A percentile compares a stretch with the other conserved stretches of the same genome.
Conservation (phyloP, 2,888 invertebrate genomes). For the Tubulanus polymorphus region DNA sequence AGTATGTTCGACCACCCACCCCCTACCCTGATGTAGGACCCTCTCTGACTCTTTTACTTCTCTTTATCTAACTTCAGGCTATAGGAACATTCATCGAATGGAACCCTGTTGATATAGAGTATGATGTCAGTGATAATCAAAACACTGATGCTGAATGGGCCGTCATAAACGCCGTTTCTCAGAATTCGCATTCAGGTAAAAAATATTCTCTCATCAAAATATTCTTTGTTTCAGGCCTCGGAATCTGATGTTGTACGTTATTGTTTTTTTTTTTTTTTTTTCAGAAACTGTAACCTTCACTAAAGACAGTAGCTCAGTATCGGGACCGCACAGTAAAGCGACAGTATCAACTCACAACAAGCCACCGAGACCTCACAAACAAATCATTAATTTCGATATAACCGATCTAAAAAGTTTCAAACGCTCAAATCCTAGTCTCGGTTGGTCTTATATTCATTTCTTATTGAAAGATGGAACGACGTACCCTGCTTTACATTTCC, state of each 20-base stretch:
- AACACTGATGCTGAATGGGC: slow-evolving; percentile 45
- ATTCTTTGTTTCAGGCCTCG: no score
- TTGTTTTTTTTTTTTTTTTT: slow-evolving; percentile 6
- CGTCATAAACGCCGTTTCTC: slow-evolving; percentile 26
- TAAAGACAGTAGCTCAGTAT: slow-evolving; percentile 3
- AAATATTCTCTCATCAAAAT: neutral
- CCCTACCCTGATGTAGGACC: neutral
- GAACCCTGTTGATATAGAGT: slow-evolving; percentile 37
- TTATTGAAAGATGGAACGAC: slow-evolving; percentile 69
- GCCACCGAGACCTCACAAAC: slow-evolving; percentile 32
- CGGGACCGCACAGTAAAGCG: neutral
- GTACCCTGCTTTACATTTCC: slow-evolving; percentile 80
- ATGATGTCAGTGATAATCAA: slow-evolving; percentile 28
- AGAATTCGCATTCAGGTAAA: slow-evolving; percentile 24
- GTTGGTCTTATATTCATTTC: slow-evolving; percentile 56
- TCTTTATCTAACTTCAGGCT: slow-evolving; percentile 25
- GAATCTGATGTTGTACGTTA: no score
- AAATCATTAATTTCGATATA: slow-evolving; percentile 56
- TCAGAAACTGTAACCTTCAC: slow-evolving; percentile 27
- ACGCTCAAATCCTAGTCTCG: slow-evolving; percentile 45
- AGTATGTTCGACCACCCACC: slow-evolving; percentile 23
- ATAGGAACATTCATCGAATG: slow-evolving; percentile 50
- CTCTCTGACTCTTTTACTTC: neutral
- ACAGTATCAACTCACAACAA: no score
- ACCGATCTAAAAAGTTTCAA: slow-evolving; percentile 65